These are phyloP conservation scores for Scolopax bukidnonensis DNA, from an alignment of 2,797 vertebrate genomes.

Conservation along the genomic window DNA sequence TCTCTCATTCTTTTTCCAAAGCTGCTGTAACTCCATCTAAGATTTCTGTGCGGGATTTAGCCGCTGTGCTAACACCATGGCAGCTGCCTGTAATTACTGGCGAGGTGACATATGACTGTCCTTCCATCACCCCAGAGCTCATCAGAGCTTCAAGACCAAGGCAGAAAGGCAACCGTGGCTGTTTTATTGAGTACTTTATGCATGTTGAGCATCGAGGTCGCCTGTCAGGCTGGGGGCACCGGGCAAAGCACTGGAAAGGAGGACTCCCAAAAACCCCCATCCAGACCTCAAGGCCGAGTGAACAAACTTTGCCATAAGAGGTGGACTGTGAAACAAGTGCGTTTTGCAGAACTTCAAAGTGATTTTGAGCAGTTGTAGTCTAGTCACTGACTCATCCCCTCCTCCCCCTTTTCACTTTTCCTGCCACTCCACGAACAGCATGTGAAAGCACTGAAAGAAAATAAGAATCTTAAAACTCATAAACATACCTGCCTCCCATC, in stretches of 20 bases:
- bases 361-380: constrained; percentile 55
- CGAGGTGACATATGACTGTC: not conserved
- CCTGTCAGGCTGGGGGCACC: not conserved
- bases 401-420: constrained; percentile 63
- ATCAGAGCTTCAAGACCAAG: not conserved
- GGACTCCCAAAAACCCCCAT: not conserved
- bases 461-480: constrained; percentile 79
- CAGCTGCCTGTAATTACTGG: not conserved
- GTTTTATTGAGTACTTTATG: not conserved
- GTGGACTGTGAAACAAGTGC: not conserved
- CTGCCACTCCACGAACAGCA: constrained; percentile 72
- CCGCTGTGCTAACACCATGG: not conserved
- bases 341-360: constrained; percentile 51
- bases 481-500: constrained; percentile 83
- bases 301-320: constrained; percentile 1
- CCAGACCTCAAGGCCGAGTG: not conserved
- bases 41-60: not conserved
- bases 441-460: constrained; percentile 76
- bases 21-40: not conserved
- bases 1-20: not conserved
- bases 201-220: not conserved
- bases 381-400: constrained; percentile 44
- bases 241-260: not conserved
- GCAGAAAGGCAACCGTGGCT: not conserved
- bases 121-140: not conserved